These are phyloP conservation scores for Monochamus alternatus DNA, from an alignment of 2,888 invertebrate species.

Conservation along the genomic window DNA sequence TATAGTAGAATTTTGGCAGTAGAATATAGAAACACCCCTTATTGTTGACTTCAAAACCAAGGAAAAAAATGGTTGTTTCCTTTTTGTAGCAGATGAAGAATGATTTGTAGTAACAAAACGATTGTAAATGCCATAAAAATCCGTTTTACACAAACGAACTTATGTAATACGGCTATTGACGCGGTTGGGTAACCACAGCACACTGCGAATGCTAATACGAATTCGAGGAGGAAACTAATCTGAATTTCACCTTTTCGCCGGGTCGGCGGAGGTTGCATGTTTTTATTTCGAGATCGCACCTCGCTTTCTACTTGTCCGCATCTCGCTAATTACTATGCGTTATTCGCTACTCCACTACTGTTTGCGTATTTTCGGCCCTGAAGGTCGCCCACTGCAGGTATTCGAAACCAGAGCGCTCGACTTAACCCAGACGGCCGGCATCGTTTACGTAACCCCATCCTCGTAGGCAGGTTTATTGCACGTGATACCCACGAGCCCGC, in stretches of 20 bases:
- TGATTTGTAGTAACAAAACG: too few species aligned
- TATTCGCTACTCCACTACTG: not conserved
- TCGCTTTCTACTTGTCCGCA: not conserved
- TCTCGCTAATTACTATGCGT: not conserved
- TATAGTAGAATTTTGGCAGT: too few species aligned
- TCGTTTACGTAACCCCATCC: conserved; percentile 16
- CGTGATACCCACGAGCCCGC: conserved; percentile 20
- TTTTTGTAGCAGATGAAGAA: too few species aligned
- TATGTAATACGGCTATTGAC: not conserved
- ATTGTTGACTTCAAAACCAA: too few species aligned
- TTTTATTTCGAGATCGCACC: not conserved
- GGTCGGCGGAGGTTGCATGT: not conserved
- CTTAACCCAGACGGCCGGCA: conserved; percentile 15
- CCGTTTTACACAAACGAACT: not conserved
- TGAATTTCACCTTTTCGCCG: conserved; percentile 1
- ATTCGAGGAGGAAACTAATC: conserved; percentile 4
- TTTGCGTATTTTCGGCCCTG: not conserved
- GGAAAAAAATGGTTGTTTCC: too few species aligned
- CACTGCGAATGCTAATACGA: not conserved
- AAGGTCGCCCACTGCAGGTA: conserved; percentile 6
- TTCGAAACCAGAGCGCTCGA: not conserved
- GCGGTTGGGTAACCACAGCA: conserved; percentile 1
- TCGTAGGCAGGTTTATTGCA: conserved; percentile 19
- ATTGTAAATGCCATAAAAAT: too few species aligned
- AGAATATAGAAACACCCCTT: too few species aligned